A percentile compares a stretch with the other conserved stretches of the same genome.
phyloP scores from a whole-genome alignment of 2,113 vertebrate genomes.

The Polypterus senegalus region DNA sequence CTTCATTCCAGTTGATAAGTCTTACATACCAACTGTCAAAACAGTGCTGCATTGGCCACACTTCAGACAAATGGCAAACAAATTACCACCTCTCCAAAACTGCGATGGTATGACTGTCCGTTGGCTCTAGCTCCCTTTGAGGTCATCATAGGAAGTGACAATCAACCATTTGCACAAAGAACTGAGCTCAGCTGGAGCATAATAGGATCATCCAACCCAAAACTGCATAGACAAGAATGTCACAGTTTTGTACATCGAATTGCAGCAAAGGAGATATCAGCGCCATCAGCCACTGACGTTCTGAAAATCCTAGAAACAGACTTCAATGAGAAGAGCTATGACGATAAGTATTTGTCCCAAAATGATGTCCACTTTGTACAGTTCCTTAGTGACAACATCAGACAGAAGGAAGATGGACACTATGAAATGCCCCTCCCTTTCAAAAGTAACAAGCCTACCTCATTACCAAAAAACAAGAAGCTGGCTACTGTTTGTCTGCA shows the following conservation, averaged over 20 bases:
- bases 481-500: neutral
- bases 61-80: slow-evolving; percentile 6
- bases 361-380: slow-evolving; percentile 16
- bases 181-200: slow-evolving; percentile 20
- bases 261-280: slow-evolving; percentile 15
- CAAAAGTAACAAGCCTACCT: neutral
- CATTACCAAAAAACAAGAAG: neutral
- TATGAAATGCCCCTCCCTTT: slow-evolving; percentile 15
- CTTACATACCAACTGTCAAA: slow-evolving; percentile 13
- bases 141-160: slow-evolving; percentile 11
- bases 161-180: slow-evolving; percentile 15
- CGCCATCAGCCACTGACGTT: slow-evolving; percentile 14
- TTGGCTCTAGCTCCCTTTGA: slow-evolving; percentile 5
- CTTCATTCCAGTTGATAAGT: slow-evolving; percentile 18
- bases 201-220: slow-evolving; percentile 6
- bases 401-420: slow-evolving; percentile 8
- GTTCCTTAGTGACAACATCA: slow-evolving; percentile 1
- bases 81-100: slow-evolving; percentile 11
- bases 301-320: slow-evolving; percentile 18
- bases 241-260: slow-evolving; percentile 12
- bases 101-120: too few species aligned
- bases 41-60: slow-evolving; percentile 8
- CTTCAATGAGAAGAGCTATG: slow-evolving; percentile 7
- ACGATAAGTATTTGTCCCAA: slow-evolving; percentile 16
- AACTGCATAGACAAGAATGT: neutral